phyloP scores from a whole-genome alignment of 1,140 invertebrate genomes.

The Drosophila bipectinata region DNA sequence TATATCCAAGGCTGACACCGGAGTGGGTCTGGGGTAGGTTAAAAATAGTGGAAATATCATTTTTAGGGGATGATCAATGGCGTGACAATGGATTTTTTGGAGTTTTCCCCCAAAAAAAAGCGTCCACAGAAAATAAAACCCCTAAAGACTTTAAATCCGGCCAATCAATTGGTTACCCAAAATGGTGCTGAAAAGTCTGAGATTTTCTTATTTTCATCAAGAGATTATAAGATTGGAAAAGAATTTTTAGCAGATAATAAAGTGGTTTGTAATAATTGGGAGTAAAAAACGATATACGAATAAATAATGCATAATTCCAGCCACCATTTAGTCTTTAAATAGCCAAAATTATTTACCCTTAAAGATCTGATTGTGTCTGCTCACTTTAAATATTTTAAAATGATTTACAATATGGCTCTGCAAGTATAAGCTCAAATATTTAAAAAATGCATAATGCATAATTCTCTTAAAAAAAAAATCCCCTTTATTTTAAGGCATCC shows the following conservation, averaged over 20 bases:
- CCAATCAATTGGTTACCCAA: slow-evolving; percentile 52
- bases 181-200: slow-evolving; percentile 55
- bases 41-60: slow-evolving; percentile 38
- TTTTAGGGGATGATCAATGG: slow-evolving; percentile 38
- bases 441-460: no score
- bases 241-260: not conserved
- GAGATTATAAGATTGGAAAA: slow-evolving; percentile 16
- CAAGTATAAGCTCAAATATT: no score
- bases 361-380: no score
- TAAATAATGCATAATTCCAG: no score
- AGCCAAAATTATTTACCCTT: no score
- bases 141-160: slow-evolving; percentile 34
- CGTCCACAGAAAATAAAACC: slow-evolving; percentile 2
- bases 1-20: slow-evolving; percentile 48
- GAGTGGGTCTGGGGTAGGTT: slow-evolving; percentile 12
- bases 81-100: not conserved
- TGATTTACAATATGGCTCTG: no score
- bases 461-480: no score
- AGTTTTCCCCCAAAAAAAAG: not conserved
- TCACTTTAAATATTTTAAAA: no score
- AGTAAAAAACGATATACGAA: no score
- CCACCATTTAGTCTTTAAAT: no score
- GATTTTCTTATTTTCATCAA: slow-evolving; percentile 43
- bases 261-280: no score
- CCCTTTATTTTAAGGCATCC: not conserved